Percentiles rank a stretch among this genome's conserved stretches.
Conservation (phyloP, 2,113 vertebrate genomes). For the Perca fluviatilis region DNA sequence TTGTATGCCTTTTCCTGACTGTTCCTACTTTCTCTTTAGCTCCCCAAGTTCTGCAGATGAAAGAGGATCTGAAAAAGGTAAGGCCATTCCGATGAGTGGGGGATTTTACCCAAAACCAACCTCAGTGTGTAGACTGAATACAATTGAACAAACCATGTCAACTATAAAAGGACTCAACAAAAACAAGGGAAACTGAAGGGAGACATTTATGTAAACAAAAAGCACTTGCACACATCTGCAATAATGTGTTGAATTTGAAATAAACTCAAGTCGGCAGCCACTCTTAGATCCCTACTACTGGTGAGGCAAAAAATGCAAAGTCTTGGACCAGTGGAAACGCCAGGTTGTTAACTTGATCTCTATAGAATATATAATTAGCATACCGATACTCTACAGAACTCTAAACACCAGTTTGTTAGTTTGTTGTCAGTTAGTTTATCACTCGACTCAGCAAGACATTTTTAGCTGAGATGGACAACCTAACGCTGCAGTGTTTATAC, state of each 20-base stretch:
- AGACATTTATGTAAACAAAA: neutral
- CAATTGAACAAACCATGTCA: neutral
- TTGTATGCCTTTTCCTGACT: neutral
- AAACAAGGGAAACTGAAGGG: constrained; percentile 2
- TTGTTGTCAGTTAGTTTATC: too few species aligned
- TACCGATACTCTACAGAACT: too few species aligned
- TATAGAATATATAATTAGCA: too few species aligned
- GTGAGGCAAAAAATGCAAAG: neutral
- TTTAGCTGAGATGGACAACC: too few species aligned
- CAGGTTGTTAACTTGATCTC: neutral
- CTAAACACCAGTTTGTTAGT: too few species aligned
- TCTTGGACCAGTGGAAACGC: neutral
- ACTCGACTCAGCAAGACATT: too few species aligned
- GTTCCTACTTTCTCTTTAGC: constrained; percentile 59
- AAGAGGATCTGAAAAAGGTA: constrained; percentile 82
- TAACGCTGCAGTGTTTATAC: too few species aligned
- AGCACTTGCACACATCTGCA: neutral
- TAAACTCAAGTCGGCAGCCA: neutral
- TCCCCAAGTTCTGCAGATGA: constrained; percentile 80
- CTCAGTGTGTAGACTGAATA: neutral
- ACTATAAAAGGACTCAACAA: neutral
- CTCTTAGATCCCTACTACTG: neutral
- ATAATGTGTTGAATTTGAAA: constrained; percentile 6
- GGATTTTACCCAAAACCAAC: constrained; percentile 25
- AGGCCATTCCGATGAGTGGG: constrained; percentile 40